Evolutionary conservation across 1,140 invertebrate species (phyloP).

Genomic region (Archegozetes longisetosus): DNA sequence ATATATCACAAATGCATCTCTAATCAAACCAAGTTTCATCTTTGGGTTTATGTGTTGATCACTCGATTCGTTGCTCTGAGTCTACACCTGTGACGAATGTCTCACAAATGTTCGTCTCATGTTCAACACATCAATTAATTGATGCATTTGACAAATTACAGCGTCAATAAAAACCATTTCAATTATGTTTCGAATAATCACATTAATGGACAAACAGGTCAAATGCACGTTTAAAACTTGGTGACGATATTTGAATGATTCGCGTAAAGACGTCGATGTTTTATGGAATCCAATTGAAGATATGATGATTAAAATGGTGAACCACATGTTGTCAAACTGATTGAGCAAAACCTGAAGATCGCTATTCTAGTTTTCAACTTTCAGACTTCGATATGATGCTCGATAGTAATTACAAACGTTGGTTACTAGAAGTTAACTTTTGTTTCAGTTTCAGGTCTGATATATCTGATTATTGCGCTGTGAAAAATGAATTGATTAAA

Average conservation of each 20-base stretch:
- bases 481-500: constrained; percentile 46
- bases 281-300: constrained; percentile 59
- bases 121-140: constrained; percentile 50
- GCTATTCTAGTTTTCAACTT: constrained; percentile 35
- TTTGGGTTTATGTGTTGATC: constrained; percentile 86
- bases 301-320: constrained; percentile 40
- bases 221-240: constrained; percentile 70
- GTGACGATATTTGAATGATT: constrained; percentile 49
- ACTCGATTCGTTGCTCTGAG: constrained; percentile 76
- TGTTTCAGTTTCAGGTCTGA: constrained; percentile 80
- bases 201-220: constrained; percentile 60
- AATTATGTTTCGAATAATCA: constrained; percentile 71
- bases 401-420: constrained; percentile 51
- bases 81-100: constrained; percentile 89
- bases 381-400: constrained; percentile 47
- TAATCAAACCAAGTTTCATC: constrained; percentile 84
- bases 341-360: constrained; percentile 30
- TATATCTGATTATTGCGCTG: constrained; percentile 72
- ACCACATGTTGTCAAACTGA: constrained; percentile 30
- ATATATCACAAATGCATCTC: constrained; percentile 67
- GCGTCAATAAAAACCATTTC: constrained; percentile 82
- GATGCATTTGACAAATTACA: constrained; percentile 98
- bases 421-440: constrained; percentile 92
- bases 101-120: constrained; percentile 36
- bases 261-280: constrained; percentile 48